Percentiles rank a stretch among this genome's conserved stretches.
Evolutionary conservation across 2,113 vertebrate genomes (phyloP).

Genomic region (Plotosus lineatus): DNA sequence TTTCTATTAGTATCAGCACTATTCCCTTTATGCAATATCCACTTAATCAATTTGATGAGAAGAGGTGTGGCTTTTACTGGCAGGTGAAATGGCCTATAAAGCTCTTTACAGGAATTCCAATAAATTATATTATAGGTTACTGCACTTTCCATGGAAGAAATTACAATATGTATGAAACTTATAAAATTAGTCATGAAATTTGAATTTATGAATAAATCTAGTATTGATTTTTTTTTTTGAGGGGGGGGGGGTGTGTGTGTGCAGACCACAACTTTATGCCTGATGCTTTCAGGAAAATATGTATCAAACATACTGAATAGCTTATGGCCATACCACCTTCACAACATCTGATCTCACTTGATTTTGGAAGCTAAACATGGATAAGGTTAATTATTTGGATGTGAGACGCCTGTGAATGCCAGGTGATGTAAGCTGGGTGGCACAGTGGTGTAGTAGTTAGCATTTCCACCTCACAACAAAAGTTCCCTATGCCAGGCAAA

Average conservation of each 20-base stretch:
- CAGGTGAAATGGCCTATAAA: slow-evolving; percentile 29
- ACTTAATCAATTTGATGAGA: slow-evolving; percentile 16
- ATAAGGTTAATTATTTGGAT: no score
- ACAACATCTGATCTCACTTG: no score
- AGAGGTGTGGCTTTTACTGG: slow-evolving; percentile 21
- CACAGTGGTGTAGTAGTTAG: no score
- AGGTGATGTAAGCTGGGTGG: no score
- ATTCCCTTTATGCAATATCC: background rate
- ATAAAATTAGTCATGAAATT: slow-evolving; percentile 26
- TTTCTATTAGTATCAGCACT: slow-evolving; percentile 14
- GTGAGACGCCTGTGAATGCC: no score
- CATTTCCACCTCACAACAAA: no score
- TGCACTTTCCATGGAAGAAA: slow-evolving; percentile 29
- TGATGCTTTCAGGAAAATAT: background rate
- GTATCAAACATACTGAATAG: no score
- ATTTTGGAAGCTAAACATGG: no score
- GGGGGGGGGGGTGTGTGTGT: no score
- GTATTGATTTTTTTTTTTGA: background rate
- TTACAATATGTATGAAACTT: slow-evolving; percentile 17
- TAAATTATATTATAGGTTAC: slow-evolving; percentile 33
- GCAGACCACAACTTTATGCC: background rate
- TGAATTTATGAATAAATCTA: slow-evolving; percentile 4
- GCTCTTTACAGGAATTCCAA: slow-evolving; percentile 26
- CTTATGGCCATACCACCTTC: no score
- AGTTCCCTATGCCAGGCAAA: no score